These are phyloP conservation scores for Himalopsyche tibetana DNA, from an alignment of 2,888 invertebrate species.

Conservation along the genomic window DNA sequence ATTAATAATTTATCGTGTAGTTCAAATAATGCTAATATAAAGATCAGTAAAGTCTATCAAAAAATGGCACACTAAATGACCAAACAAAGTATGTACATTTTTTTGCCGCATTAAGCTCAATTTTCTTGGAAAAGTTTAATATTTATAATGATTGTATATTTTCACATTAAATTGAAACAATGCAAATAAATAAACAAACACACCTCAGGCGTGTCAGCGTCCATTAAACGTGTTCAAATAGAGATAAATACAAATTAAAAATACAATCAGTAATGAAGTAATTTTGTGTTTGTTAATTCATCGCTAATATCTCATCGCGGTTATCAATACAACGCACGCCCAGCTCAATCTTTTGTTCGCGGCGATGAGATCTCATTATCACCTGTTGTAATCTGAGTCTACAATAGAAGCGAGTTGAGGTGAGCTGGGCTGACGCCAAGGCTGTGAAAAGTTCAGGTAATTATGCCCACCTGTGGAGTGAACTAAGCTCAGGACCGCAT, in stretches of 20 bases:
- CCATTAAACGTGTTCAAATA: neutral
- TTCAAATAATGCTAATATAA: too few relatives aligned
- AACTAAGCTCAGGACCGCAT: neutral
- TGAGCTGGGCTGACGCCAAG: constrained; percentile 24
- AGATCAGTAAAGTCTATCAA: too few relatives aligned
- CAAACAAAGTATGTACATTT: too few relatives aligned
- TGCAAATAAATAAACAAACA: too few relatives aligned
- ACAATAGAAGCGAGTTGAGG: neutral
- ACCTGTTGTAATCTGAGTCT: neutral
- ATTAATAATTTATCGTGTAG: too few relatives aligned
- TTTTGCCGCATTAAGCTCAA: too few relatives aligned
- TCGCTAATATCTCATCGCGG: constrained; percentile 7
- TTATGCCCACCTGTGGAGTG: constrained; percentile 5
- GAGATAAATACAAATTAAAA: constrained; percentile 23
- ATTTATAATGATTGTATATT: too few relatives aligned
- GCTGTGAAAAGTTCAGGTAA: constrained; percentile 3
- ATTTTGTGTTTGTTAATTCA: constrained; percentile 7
- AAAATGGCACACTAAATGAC: too few relatives aligned
- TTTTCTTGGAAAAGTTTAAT: too few relatives aligned
- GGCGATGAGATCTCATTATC: constrained; percentile 18
- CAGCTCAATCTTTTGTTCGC: constrained; percentile 18
- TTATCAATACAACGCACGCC: constrained; percentile 23
- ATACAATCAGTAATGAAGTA: neutral
- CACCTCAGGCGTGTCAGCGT: neutral
- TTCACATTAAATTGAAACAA: too few relatives aligned